These are phyloP conservation scores for Nannospalax galili DNA, from an alignment of 2,113 vertebrate species.

Conservation along the genomic window DNA sequence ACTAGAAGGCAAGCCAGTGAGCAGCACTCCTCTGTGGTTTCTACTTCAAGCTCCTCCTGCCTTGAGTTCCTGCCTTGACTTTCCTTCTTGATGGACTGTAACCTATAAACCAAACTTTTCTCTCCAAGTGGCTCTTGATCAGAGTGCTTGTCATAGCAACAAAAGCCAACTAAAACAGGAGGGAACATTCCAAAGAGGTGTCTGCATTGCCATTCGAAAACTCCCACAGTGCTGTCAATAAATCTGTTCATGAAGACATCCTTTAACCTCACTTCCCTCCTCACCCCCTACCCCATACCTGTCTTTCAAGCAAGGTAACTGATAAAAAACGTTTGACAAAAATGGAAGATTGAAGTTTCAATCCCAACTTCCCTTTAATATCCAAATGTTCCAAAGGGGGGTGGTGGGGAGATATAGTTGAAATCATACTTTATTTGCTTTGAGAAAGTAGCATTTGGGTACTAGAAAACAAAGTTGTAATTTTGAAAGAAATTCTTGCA, in stretches of 20 bases:
- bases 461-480: background rate
- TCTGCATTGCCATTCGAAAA: background rate
- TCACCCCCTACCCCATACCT: background rate
- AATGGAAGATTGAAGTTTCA: background rate
- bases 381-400: background rate
- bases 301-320: background rate
- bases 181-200: background rate
- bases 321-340: slow-evolving; percentile 41
- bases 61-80: no score
- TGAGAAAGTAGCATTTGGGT: background rate
- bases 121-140: no score
- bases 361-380: background rate
- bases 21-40: no score
- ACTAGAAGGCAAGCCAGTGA: no score
- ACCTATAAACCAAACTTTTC: no score
- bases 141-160: no score
- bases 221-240: background rate
- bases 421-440: background rate
- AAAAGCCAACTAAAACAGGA: background rate
- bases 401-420: background rate
- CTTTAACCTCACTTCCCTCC: background rate
- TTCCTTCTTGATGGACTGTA: no score
- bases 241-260: background rate
- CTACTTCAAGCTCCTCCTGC: no score
- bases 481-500: background rate